Evolutionary conservation across 2,888 invertebrate species (phyloP).

Genomic region (Drosophila mulleri): DNA sequence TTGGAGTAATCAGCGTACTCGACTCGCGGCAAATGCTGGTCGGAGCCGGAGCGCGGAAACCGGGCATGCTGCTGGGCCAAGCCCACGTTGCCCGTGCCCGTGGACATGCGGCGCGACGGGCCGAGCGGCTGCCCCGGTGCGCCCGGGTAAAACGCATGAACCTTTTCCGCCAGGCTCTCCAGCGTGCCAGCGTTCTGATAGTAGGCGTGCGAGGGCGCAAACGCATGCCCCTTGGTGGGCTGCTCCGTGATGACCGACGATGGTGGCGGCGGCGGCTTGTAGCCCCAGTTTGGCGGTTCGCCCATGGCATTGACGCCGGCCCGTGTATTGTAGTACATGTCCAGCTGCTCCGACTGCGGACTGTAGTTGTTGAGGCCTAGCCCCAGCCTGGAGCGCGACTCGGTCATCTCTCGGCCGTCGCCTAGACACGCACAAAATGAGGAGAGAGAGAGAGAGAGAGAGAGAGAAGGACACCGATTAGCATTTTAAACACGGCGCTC

Average conservation of each 20-base stretch:
- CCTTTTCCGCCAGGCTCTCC: constrained; percentile 96
- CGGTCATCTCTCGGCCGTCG: constrained; percentile 92
- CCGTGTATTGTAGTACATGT: constrained; percentile 93
- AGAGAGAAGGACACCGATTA: constrained; percentile 61
- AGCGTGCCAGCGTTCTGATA: constrained; percentile 92
- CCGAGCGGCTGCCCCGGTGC: constrained; percentile 76
- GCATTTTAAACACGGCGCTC: constrained; percentile 79
- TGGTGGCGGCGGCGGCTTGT: constrained; percentile 86
- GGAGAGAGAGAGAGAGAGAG: constrained; percentile 23
- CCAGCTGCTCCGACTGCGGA: constrained; percentile 89
- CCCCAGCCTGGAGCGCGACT: constrained; percentile 91
- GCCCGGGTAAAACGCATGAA: constrained; percentile 94
- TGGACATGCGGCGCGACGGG: constrained; percentile 88
- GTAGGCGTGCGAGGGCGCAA: constrained; percentile 90
- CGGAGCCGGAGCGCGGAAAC: constrained; percentile 95
- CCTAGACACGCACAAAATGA: constrained; percentile 85
- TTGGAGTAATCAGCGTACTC: constrained; percentile 94
- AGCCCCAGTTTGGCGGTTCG: constrained; percentile 85
- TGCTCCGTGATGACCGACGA: constrained; percentile 95
- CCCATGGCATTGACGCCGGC: constrained; percentile 87
- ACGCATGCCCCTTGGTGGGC: constrained; percentile 94
- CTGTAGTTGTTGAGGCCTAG: constrained; percentile 89
- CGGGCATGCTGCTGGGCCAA: constrained; percentile 84
- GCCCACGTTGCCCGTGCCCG: constrained; percentile 86
- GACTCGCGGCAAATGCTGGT: constrained; percentile 94